Evolutionary conservation across 2,113 vertebrate genomes (phyloP).

Genomic region (Aptenodytes forsteri): DNA sequence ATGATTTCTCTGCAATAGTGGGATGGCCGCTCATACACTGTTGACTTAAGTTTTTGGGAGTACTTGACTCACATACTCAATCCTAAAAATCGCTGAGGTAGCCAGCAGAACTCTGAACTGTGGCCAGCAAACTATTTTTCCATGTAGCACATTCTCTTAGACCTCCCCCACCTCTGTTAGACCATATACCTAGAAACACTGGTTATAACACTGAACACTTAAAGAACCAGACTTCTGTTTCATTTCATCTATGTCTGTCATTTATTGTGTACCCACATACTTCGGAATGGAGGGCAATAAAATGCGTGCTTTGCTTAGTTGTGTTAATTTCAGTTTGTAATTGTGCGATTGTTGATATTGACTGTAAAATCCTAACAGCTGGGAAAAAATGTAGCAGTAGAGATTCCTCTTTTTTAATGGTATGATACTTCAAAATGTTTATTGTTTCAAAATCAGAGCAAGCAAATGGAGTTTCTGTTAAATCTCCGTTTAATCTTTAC

Average conservation of each 20-base stretch:
- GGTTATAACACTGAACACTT: background rate
- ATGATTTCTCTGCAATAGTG: background rate
- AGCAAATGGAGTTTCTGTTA: background rate
- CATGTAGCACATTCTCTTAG: background rate
- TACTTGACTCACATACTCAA: background rate
- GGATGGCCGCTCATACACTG: rapidly evolving
- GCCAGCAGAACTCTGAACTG: background rate
- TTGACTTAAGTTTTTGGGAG: background rate
- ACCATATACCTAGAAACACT: background rate
- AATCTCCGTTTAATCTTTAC: background rate
- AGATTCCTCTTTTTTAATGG: background rate
- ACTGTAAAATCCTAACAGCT: background rate
- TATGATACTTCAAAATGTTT: background rate
- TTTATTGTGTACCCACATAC: background rate
- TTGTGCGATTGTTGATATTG: background rate
- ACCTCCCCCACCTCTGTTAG: background rate
- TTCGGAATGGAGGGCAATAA: background rate
- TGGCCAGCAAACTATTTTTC: background rate
- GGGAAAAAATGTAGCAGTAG: background rate
- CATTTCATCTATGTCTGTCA: background rate
- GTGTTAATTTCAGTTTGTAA: background rate
- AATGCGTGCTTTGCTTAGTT: rapidly evolving
- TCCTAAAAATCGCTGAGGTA: background rate
- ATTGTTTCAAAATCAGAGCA: background rate
- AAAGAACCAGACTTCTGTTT: background rate